Evolutionary conservation across 2,888 invertebrate genomes (phyloP).

Genomic region (Smittia aterrima): DNA sequence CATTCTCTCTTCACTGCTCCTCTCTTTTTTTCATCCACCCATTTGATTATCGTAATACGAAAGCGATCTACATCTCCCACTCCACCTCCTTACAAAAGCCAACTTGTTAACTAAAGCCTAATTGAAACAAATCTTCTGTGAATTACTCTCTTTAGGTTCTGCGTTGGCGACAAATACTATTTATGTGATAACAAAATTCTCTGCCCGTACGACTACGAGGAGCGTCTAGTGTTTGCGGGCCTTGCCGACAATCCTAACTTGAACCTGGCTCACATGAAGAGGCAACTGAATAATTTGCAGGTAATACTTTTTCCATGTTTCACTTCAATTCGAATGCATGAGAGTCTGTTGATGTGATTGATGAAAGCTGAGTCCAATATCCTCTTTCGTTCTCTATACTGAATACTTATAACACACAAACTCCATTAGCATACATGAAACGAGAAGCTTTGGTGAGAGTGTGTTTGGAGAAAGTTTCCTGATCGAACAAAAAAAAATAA

Average conservation of each 20-base stretch:
- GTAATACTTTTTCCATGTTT: slow-evolving; percentile 47
- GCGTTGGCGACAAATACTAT: slow-evolving; percentile 91
- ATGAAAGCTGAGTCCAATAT: slow-evolving; percentile 35
- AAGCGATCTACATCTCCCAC: too few species aligned
- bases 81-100: too few species aligned
- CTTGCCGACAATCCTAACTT: slow-evolving; percentile 78
- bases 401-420: slow-evolving; percentile 31
- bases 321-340: background rate
- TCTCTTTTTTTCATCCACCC: too few species aligned
- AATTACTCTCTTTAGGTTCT: slow-evolving; percentile 67
- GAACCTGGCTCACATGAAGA: slow-evolving; percentile 80
- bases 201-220: slow-evolving; percentile 93
- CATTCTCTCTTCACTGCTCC: too few species aligned
- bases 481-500: background rate
- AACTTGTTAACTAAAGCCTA: background rate
- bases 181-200: slow-evolving; percentile 91
- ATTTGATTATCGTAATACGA: too few species aligned
- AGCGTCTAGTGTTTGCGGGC: slow-evolving; percentile 84
- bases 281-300: slow-evolving; percentile 75
- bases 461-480: slow-evolving; percentile 22
- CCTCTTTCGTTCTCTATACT: slow-evolving; percentile 8
- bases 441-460: background rate
- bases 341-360: slow-evolving; percentile 33
- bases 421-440: slow-evolving; percentile 39
- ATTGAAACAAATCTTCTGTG: background rate